phyloP scores from a whole-genome alignment of 2,797 vertebrate species.

The Neopelma chrysocephalum region DNA sequence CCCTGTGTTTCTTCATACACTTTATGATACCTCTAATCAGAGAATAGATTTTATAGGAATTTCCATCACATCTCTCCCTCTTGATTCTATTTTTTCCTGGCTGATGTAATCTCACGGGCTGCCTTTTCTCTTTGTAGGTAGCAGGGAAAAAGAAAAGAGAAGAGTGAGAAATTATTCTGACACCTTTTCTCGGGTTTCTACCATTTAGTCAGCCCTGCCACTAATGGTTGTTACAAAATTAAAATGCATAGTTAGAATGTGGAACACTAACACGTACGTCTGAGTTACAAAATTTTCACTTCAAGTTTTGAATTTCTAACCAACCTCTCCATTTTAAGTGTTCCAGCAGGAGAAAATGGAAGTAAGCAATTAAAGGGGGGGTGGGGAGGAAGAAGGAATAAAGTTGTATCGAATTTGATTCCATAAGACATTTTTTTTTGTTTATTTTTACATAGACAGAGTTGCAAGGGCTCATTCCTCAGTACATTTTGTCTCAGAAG shows the following conservation, averaged over 20 bases:
- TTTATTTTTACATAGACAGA: background rate
- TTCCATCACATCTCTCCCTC: slow-evolving; percentile 1
- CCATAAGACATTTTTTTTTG: background rate
- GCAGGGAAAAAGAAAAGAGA: background rate
- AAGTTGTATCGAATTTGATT: background rate
- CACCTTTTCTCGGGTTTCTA: background rate
- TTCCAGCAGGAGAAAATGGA: background rate
- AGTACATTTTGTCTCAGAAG: slow-evolving; percentile 27
- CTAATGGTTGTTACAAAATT: background rate
- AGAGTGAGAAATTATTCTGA: background rate
- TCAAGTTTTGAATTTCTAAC: background rate
- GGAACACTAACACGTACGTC: background rate
- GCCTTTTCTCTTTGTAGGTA: background rate
- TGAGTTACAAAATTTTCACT: background rate
- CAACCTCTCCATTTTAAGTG: background rate
- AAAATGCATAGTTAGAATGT: background rate
- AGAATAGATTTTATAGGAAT: slow-evolving; percentile 43
- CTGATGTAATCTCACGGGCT: background rate
- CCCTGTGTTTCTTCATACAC: background rate
- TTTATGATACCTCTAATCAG: slow-evolving; percentile 41
- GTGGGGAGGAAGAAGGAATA: background rate
- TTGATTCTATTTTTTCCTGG: slow-evolving; percentile 11
- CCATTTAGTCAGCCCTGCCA: background rate
- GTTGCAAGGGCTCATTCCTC: background rate
- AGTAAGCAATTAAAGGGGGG: background rate